Evolutionary conservation across 2,888 invertebrate genomes (phyloP), one percentile per base, ranked within the genome.

Genomic region (Acronicta leporina): DNA sequence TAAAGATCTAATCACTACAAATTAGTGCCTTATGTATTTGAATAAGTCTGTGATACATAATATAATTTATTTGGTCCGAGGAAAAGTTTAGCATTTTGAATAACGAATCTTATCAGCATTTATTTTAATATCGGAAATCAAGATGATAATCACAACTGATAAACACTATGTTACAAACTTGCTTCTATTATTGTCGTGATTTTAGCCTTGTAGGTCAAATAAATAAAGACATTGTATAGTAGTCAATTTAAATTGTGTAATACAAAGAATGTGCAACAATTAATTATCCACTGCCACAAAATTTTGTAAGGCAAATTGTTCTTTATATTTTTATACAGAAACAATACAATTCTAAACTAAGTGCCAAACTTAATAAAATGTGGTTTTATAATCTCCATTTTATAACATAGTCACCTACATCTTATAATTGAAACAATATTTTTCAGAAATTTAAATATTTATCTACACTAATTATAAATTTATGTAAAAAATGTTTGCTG

Each of bases 11-110:
- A 68, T 77, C 70, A 77, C 74, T n/a, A 67, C 74, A 60, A 81
- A 80, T 71, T 80, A 81, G 90, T 90, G 90, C 90, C 90, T 90
- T 90, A 89, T 73, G 75, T 79, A 84, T 84, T 82, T 77, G 59
- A 78, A 78, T 81, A 80, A 81, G 80, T 83, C 87, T 88, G 89
- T 89, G 88, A 90, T 89, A 88, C 77, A 71, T 65, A 64, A 58
- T 62, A 63, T 68, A 60, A 52, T 76, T 67, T 65, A 42, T 68
- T 73, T 63, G 58, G 20, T 55, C 65, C 42, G 20, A 49, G 56
- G 20, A 49, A 62, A 52, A 63, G 41, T 62, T 63, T 58, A 68
- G 46, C 38, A 38, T 38, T 38, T 41, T 58, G 13, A 14, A 61
- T 60, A 47, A 44, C 15, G 41, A 60, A 70, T 70, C 75, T 78